These are phyloP conservation scores for Sebastes cheni DNA, from an alignment of 2,797 vertebrate species.

Conservation along the genomic window DNA sequence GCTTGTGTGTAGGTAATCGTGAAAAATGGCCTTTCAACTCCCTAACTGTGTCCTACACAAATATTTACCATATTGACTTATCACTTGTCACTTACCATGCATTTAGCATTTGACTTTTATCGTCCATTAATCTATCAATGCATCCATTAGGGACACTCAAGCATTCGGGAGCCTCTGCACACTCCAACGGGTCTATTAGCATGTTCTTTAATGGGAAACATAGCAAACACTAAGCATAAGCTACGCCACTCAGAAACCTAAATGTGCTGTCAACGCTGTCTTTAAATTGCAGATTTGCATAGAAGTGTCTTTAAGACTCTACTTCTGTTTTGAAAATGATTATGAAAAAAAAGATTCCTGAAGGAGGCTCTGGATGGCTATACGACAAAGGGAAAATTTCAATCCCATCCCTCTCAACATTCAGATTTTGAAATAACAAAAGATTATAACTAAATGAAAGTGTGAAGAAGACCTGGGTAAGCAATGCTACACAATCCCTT, in stretches of 20 bases:
- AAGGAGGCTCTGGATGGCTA: slow-evolving; percentile 41
- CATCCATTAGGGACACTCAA: slow-evolving; percentile 74
- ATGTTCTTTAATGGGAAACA: slow-evolving; percentile 64
- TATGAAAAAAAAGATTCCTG: slow-evolving; percentile 12
- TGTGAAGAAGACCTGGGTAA: slow-evolving; percentile 73
- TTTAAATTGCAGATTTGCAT: slow-evolving; percentile 52
- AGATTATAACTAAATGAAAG: slow-evolving; percentile 81
- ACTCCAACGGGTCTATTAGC: slow-evolving; percentile 64
- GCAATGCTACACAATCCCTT: slow-evolving; percentile 80
- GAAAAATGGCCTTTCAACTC: slow-evolving; percentile 70
- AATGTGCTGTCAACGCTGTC: slow-evolving; percentile 43
- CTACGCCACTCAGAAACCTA: slow-evolving; percentile 39
- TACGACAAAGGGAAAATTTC: slow-evolving; percentile 65
- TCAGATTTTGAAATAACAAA: slow-evolving; percentile 80
- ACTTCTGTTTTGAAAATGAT: not conserved
- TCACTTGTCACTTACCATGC: slow-evolving; percentile 73
- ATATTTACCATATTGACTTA: slow-evolving; percentile 77
- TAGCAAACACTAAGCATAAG: slow-evolving; percentile 47
- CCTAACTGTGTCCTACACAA: slow-evolving; percentile 68
- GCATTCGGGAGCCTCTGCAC: slow-evolving; percentile 57
- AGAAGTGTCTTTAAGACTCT: slow-evolving; percentile 2
- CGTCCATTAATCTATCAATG: slow-evolving; percentile 77
- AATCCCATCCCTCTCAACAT: slow-evolving; percentile 71
- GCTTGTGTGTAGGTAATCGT: slow-evolving; percentile 56
- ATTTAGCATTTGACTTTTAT: slow-evolving; percentile 76